Conservation (phyloP, 2,797 vertebrate species). For the Acanthurus lineatus region DNA sequence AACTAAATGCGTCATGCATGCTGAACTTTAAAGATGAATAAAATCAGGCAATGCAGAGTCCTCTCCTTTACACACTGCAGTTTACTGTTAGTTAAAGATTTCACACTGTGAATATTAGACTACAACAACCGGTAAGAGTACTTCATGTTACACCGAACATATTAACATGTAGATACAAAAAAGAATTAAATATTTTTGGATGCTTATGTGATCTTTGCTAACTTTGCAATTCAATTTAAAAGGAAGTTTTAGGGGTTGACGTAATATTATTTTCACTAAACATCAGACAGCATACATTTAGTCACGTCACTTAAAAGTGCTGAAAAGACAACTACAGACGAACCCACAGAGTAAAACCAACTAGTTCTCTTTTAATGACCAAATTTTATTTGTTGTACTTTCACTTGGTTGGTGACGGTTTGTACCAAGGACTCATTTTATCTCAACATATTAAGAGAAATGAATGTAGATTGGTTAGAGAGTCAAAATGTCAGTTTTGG, state of each 20-base stretch:
- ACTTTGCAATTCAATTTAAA: not conserved
- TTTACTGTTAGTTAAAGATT: not conserved
- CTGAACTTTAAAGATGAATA: not conserved
- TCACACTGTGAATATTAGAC: not conserved
- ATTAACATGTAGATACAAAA: conserved; percentile 1
- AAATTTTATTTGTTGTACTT: too few relatives aligned
- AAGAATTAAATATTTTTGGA: not conserved
- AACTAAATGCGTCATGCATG: conserved; percentile 1
- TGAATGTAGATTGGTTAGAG: too few relatives aligned
- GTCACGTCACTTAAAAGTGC: too few relatives aligned
- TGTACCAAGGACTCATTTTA: too few relatives aligned
- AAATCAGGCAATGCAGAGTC: not conserved
- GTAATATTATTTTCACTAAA: not conserved
- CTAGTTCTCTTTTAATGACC: too few relatives aligned
- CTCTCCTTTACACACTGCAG: not conserved
- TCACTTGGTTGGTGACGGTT: too few relatives aligned
- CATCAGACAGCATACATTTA: too few relatives aligned
- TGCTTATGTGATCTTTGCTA: not conserved
- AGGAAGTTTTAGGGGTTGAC: not conserved
- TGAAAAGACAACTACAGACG: too few relatives aligned
- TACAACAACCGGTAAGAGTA: too few relatives aligned
- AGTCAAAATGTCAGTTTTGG: too few relatives aligned
- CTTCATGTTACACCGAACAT: not conserved
- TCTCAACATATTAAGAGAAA: too few relatives aligned
- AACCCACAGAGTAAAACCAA: too few relatives aligned